A percentile compares a stretch with the other conserved stretches of the same genome.
These are phyloP conservation scores for Labeo rohita DNA, from an alignment of 2,113 vertebrate species.

Conservation along the genomic window DNA sequence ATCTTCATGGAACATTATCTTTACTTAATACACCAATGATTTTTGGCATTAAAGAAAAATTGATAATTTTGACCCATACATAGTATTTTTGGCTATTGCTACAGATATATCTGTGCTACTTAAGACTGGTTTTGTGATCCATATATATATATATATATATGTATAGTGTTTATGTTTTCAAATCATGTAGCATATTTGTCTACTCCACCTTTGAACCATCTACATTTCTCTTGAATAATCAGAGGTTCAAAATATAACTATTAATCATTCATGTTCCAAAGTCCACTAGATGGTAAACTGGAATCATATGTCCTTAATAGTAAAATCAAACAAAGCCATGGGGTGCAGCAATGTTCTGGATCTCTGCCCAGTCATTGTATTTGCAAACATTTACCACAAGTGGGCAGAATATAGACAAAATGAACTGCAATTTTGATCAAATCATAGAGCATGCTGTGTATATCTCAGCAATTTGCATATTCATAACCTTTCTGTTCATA, in stretches of 20 bases:
- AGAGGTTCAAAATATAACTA: not conserved
- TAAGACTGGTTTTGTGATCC: no score
- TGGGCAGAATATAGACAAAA: not conserved
- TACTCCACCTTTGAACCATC: not conserved
- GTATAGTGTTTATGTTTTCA: not conserved
- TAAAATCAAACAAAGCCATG: not conserved
- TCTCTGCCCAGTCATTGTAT: constrained; percentile 3
- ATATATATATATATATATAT: no score
- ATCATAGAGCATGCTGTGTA: not conserved
- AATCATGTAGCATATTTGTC: not conserved
- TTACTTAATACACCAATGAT: no score
- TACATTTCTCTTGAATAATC: not conserved
- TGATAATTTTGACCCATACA: no score
- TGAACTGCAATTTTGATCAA: not conserved
- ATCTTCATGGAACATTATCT: no score
- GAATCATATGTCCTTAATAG: not conserved
- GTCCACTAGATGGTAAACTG: not conserved
- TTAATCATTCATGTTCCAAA: not conserved
- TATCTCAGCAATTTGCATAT: not conserved
- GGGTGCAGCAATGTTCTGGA: not conserved
- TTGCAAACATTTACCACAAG: not conserved
- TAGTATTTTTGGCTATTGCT: no score
- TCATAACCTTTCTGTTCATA: not conserved
- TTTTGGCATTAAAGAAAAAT: no score
- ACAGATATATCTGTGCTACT: no score